Percentiles rank a stretch among this genome's conserved stretches.
Conservation (phyloP, 2,113 vertebrate species). For the Sclerurus mexicanus region DNA sequence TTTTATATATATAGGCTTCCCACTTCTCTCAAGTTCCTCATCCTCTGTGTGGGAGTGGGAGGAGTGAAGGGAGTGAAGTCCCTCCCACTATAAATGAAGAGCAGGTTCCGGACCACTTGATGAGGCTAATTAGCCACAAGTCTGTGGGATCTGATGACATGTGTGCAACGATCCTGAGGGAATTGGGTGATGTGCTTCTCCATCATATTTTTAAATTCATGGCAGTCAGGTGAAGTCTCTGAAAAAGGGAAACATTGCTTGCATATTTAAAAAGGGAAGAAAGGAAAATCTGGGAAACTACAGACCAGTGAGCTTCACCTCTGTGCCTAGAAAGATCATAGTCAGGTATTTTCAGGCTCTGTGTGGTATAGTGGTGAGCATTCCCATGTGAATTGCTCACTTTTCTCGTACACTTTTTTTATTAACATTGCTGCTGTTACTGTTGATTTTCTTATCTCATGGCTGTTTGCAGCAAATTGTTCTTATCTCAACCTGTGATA, state of each 20-base stretch:
- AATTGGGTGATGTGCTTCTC: not conserved
- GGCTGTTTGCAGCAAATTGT: too few species aligned
- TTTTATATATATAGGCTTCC: not conserved
- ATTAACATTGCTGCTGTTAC: too few species aligned
- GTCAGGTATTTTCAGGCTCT: too few species aligned
- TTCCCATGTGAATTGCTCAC: too few species aligned
- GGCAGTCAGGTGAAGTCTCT: not conserved
- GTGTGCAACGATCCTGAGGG: not conserved
- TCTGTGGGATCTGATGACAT: not conserved
- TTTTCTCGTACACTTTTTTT: too few species aligned
- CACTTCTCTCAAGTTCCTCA: not conserved
- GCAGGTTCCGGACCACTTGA: not conserved
- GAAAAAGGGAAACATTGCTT: not conserved
- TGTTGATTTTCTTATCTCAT: too few species aligned
- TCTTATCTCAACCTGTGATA: too few species aligned
- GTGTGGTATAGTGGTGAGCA: too few species aligned
- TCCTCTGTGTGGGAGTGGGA: not conserved
- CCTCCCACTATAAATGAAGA: not conserved
- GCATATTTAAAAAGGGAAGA: not conserved
- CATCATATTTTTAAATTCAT: not conserved
- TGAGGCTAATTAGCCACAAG: not conserved
- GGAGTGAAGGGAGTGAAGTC: not conserved
- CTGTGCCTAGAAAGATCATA: not conserved
- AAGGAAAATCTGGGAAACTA: not conserved
- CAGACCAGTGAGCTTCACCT: not conserved